Percentiles rank a stretch among this genome's conserved stretches.
These are phyloP conservation scores for Lasioglossum villosulum DNA, from an alignment of 2,888 invertebrate species.

Conservation along the genomic window DNA sequence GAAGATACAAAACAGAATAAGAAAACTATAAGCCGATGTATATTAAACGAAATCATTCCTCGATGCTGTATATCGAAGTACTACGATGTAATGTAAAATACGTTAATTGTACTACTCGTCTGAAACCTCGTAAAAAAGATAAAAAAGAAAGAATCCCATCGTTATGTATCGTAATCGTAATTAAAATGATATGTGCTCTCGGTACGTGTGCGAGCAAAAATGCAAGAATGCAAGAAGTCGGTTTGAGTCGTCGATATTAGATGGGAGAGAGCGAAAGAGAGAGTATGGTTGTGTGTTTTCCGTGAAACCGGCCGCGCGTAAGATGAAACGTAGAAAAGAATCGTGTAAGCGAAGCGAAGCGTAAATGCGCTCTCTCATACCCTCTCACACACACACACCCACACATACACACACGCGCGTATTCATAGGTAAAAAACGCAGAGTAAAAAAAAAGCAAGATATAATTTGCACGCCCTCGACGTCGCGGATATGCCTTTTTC, in stretches of 20 bases:
- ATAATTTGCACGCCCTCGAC: constrained; percentile 75
- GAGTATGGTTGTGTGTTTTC: neutral
- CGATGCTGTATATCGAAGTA: constrained; percentile 81
- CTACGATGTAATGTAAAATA: constrained; percentile 80
- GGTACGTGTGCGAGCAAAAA: constrained; percentile 43
- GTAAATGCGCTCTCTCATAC: constrained; percentile 37
- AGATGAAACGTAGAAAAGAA: constrained; percentile 37
- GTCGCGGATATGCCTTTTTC: constrained; percentile 80
- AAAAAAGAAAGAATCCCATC: constrained; percentile 72
- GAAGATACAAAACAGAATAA: neutral
- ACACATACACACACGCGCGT: constrained; percentile 37
- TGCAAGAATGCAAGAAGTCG: neutral
- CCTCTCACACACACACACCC: neutral
- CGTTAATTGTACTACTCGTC: constrained; percentile 78
- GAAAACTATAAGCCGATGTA: constrained; percentile 43
- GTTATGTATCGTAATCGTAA: constrained; percentile 70
- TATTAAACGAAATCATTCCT: constrained; percentile 83
- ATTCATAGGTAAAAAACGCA: constrained; percentile 51
- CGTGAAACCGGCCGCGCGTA: constrained; percentile 51
- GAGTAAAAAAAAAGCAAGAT: neutral
- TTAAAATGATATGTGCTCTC: constrained; percentile 46
- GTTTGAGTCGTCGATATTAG: constrained; percentile 33
- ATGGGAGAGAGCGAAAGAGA: neutral
- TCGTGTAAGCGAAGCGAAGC: neutral
- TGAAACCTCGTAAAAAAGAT: constrained; percentile 77